Evolutionary conservation across 2,113 vertebrate genomes (phyloP), one percentile per base, ranked within the genome.

Genomic region (Epinephelus fuscoguttatus): DNA sequence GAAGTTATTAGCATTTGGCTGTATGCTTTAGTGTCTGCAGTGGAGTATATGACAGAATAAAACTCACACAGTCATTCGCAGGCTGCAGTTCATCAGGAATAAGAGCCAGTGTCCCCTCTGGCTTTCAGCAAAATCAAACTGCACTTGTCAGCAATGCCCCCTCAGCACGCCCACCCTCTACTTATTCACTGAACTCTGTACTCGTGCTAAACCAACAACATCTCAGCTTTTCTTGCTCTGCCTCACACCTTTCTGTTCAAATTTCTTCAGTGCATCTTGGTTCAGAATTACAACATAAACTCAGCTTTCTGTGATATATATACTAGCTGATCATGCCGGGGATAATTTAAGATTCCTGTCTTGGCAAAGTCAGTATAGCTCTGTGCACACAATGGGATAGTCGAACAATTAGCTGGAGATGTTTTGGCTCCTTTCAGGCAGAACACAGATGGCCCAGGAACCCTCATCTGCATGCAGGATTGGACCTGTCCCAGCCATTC

Each of bases 381-480:
- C 50, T 21, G 6, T 23, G 53, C 14, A 12, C 45, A 81, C 74
- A 68, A 21, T 40, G 45, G 47, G 57, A 8, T n/a, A 45, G 6
- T n/a, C 0, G 3, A n/a, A 63, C 67, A 80, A 73, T 66, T 69
- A 82, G 33, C 69, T 52, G 50, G 53, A 55, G 47, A 78, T 75
- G 72, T 61, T 69, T 70, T 79, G 72, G 47, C 78, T 80, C 17
- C 23, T 66, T 25, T 66, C 56, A 78, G 47, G 68, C 81, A 52
- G 63, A 67, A 50, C 61, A 61, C 77, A 85, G 79, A 66, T 62
- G 80, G 56, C 73, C 47, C 40, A 84, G 72, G 57, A 27, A 70
- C 70, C 45, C 67, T 84, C 81, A 84, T 86, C 82, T 81, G 82
- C 73, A 74, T 84, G 73, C 80, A 53, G 82, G 74, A 59, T 50